Percentiles rank a stretch among this genome's conserved stretches.
Evolutionary conservation across 2,113 vertebrate species (phyloP).

Genomic region (Arothron firmamentum): DNA sequence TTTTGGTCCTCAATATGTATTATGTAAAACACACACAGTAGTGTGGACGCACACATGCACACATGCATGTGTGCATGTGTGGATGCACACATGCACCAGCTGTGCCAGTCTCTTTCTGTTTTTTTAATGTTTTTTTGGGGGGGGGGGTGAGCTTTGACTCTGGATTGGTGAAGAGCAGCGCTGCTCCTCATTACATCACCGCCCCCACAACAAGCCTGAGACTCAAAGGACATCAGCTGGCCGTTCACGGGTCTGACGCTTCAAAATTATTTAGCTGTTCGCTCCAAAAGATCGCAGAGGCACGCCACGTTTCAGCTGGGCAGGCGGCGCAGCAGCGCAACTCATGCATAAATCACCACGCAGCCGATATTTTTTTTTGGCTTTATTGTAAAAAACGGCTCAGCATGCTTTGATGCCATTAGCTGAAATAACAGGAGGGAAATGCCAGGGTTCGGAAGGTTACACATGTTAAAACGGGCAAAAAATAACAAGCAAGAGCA

Average conservation of each 20-base stretch:
- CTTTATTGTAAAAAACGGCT: too few relatives aligned
- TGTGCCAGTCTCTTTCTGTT: conserved; percentile 34
- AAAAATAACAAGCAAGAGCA: too few relatives aligned
- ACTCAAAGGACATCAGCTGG: conserved; percentile 17
- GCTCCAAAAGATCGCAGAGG: conserved; percentile 15
- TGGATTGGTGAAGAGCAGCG: conserved; percentile 55
- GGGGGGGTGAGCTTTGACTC: background rate
- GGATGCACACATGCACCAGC: conserved; percentile 15
- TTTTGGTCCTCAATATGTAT: too few relatives aligned
- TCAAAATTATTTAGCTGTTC: conserved; percentile 34
- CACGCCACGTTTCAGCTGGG: too few relatives aligned
- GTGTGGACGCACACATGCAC: conserved; percentile 2
- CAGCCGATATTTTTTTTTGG: too few relatives aligned
- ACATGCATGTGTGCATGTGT: too few relatives aligned
- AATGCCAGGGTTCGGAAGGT: too few relatives aligned
- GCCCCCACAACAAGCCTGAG: conserved; percentile 43
- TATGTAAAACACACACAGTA: background rate
- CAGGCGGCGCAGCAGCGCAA: background rate
- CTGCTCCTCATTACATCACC: conserved; percentile 62
- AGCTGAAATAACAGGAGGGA: too few relatives aligned
- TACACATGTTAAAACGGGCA: too few relatives aligned
- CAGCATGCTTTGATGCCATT: too few relatives aligned
- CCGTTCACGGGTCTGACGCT: conserved; percentile 6
- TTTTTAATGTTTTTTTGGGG: background rate
- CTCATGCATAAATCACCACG: too few relatives aligned